phyloP scores from a whole-genome alignment of 2,797 vertebrate genomes.

The Echiichthys vipera region DNA sequence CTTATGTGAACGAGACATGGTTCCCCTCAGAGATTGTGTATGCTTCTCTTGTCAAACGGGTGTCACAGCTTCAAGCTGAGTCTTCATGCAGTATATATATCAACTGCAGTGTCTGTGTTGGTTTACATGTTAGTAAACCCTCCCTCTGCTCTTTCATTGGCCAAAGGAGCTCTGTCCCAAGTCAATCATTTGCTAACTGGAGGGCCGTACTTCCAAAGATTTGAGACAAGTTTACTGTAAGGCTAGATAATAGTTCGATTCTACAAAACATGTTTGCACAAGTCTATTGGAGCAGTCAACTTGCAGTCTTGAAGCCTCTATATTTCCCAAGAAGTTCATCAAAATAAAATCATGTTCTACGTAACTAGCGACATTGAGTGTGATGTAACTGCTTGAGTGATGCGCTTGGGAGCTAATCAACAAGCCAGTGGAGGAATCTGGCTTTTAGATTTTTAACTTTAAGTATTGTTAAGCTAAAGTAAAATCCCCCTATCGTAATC shows the following conservation, averaged over 20 bases:
- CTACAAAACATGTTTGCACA: background rate
- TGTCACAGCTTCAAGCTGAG: background rate
- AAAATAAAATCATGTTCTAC: background rate
- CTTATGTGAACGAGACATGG: background rate
- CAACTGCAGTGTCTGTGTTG: background rate
- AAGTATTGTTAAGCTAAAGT: background rate
- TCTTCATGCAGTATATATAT: background rate
- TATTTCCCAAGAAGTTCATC: background rate
- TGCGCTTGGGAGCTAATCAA: background rate
- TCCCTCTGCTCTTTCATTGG: background rate
- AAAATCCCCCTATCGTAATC: background rate
- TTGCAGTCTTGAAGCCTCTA: background rate
- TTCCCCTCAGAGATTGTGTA: background rate
- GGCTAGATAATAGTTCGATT: too few relatives aligned
- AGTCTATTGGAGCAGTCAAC: background rate
- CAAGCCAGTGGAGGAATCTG: background rate
- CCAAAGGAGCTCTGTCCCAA: background rate
- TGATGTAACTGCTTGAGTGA: background rate
- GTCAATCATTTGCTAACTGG: background rate
- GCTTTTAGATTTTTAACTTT: background rate
- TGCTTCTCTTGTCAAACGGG: constrained; percentile 4
- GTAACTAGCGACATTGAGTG: background rate
- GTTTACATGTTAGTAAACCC: background rate
- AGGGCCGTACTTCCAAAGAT: background rate
- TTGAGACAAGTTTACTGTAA: background rate